These are phyloP conservation scores for Harpegnathos saltator DNA, from an alignment of 1,140 invertebrate genomes.

Conservation along the genomic window DNA sequence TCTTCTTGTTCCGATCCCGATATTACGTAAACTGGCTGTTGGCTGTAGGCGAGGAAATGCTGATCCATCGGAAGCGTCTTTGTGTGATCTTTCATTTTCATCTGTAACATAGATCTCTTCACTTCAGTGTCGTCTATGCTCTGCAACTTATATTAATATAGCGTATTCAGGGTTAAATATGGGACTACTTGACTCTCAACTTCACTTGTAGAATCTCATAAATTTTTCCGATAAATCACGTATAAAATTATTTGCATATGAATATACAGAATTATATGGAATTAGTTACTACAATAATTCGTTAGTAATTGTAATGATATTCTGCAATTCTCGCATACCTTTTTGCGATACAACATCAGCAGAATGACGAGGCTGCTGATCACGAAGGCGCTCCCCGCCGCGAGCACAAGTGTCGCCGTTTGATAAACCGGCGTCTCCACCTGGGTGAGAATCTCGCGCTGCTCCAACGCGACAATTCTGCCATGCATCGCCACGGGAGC, in stretches of 20 bases:
- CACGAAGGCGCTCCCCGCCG: slow-evolving; percentile 90
- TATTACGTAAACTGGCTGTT: slow-evolving; percentile 84
- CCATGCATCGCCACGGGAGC: slow-evolving; percentile 82
- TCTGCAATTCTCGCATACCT: slow-evolving; percentile 82
- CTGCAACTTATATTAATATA: too few species aligned
- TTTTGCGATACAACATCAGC: slow-evolving; percentile 89
- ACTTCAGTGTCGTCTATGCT: not conserved
- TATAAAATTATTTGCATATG: too few species aligned
- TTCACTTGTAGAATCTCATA: too few species aligned
- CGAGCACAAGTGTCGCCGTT: slow-evolving; percentile 90
- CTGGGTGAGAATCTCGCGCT: slow-evolving; percentile 89
- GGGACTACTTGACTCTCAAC: too few species aligned
- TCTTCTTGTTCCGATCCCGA: slow-evolving; percentile 82
- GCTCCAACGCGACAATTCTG: slow-evolving; percentile 87
- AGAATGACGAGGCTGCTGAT: slow-evolving; percentile 90
- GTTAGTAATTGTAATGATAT: too few species aligned
- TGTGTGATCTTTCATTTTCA: slow-evolving; percentile 79
- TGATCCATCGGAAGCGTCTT: slow-evolving; percentile 77
- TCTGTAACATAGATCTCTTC: slow-evolving; percentile 70
- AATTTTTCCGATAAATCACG: too few species aligned
- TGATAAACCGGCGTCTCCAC: slow-evolving; percentile 90
- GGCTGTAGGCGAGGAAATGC: slow-evolving; percentile 81
- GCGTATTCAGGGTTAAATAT: too few species aligned
- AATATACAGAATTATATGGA: too few species aligned
- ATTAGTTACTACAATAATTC: too few species aligned